A percentile compares a stretch with the other conserved stretches of the same genome.
phyloP scores from a whole-genome alignment of 2,113 vertebrate species.

The Oreochromis tanganicae region DNA sequence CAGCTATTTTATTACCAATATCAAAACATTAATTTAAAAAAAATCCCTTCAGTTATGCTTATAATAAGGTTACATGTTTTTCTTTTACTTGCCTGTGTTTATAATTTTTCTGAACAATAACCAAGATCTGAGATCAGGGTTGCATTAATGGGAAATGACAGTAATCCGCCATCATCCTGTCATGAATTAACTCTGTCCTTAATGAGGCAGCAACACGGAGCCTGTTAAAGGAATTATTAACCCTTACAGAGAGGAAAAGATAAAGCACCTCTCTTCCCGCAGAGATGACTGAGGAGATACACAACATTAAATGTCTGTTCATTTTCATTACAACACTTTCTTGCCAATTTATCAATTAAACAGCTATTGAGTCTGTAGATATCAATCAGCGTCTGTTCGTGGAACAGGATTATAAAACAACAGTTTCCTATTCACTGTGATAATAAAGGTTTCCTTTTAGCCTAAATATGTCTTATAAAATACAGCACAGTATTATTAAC shows the following conservation, averaged over 20 bases:
- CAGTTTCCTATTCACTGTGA: background rate
- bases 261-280: background rate
- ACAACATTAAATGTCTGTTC: background rate
- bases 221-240: slow-evolving; percentile 40
- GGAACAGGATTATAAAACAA: background rate
- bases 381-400: rapidly evolving
- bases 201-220: slow-evolving; percentile 20
- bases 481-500: background rate
- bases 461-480: background rate
- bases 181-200: slow-evolving; percentile 25
- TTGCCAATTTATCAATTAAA: background rate
- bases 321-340: background rate
- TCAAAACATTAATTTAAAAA: rapidly evolving
- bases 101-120: background rate
- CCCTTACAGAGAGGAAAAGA: background rate
- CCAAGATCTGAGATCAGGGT: slow-evolving; percentile 20
- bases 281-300: slow-evolving; percentile 7
- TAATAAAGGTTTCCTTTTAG: background rate
- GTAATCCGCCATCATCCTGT: slow-evolving; percentile 18
- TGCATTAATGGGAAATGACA: slow-evolving; percentile 24
- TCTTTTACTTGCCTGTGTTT: background rate
- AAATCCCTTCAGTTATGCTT: background rate
- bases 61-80: background rate
- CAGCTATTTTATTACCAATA: background rate
- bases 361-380: background rate